These are phyloP conservation scores for Channa striata DNA, from an alignment of 2,797 vertebrate genomes.

Conservation along the genomic window DNA sequence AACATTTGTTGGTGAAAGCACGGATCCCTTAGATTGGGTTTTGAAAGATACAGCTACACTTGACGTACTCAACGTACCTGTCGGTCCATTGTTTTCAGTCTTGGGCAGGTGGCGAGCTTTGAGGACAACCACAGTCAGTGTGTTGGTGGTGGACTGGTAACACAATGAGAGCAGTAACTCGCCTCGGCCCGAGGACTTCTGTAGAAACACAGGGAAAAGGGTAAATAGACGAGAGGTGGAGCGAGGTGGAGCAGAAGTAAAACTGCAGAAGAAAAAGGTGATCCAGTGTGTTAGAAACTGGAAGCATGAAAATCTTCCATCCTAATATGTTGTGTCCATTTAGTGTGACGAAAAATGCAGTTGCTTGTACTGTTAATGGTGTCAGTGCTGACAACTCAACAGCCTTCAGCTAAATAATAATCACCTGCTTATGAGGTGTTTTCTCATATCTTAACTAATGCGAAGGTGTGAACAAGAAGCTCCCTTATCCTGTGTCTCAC, in stretches of 20 bases:
- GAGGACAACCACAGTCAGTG: constrained; percentile 96
- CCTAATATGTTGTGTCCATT: not conserved
- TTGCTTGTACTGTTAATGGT: constrained; percentile 3
- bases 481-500: constrained; percentile 8
- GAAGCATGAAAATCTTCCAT: not conserved
- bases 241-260: not conserved
- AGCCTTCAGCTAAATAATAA: constrained; percentile 7
- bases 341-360: not conserved
- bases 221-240: not conserved
- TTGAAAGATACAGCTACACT: not conserved
- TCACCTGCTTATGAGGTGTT: constrained; percentile 7
- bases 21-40: not conserved
- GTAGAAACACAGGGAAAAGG: constrained; percentile 46
- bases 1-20: not conserved
- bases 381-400: constrained; percentile 3
- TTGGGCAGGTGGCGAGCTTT: constrained; percentile 98
- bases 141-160: constrained; percentile 97
- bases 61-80: constrained; percentile 82
- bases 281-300: not conserved
- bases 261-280: not conserved
- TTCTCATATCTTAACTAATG: constrained; percentile 21
- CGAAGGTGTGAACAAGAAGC: constrained; percentile 5
- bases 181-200: constrained; percentile 93
- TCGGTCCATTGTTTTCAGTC: constrained; percentile 92
- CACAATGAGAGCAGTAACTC: constrained; percentile 96